A percentile compares a stretch with the other conserved stretches of the same genome.
These are phyloP conservation scores for Drosophila quinaria DNA, from an alignment of 2,888 invertebrate species.

Conservation along the genomic window DNA sequence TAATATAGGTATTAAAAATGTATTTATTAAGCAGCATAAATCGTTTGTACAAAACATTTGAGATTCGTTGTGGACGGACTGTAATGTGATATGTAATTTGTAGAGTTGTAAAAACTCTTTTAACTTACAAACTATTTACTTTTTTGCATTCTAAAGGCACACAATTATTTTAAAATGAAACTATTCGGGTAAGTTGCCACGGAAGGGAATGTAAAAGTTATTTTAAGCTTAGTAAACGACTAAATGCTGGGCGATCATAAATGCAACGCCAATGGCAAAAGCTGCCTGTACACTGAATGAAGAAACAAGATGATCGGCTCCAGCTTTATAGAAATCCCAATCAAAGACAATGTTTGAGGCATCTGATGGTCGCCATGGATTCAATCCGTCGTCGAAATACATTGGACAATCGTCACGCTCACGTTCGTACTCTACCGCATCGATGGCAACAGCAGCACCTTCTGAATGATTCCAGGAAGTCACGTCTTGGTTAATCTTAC, in stretches of 20 bases:
- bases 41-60: constrained; percentile 61
- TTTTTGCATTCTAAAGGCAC: constrained; percentile 60
- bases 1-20: constrained; percentile 14
- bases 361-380: constrained; percentile 93
- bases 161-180: constrained; percentile 31
- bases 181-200: constrained; percentile 5
- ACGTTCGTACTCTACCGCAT: constrained; percentile 96
- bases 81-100: constrained; percentile 21
- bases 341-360: constrained; percentile 91
- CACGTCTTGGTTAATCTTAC: constrained; percentile 95
- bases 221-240: constrained; percentile 31
- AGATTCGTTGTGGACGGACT: constrained; percentile 67
- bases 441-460: constrained; percentile 96
- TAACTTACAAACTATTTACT: constrained; percentile 45
- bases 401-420: constrained; percentile 98
- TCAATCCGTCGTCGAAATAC: constrained; percentile 97
- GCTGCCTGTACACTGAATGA: constrained; percentile 6
- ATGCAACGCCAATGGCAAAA: constrained; percentile 28
- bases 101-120: constrained; percentile 22
- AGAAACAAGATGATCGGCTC: constrained; percentile 54
- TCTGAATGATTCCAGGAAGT: constrained; percentile 95
- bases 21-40: constrained; percentile 45
- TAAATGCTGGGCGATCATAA: constrained; percentile 40
- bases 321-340: constrained; percentile 86
- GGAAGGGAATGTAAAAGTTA: constrained; percentile 30